A percentile compares a stretch with the other conserved stretches of the same genome.
Conservation (phyloP, 2,797 vertebrate species). For the Coilia nasus region DNA sequence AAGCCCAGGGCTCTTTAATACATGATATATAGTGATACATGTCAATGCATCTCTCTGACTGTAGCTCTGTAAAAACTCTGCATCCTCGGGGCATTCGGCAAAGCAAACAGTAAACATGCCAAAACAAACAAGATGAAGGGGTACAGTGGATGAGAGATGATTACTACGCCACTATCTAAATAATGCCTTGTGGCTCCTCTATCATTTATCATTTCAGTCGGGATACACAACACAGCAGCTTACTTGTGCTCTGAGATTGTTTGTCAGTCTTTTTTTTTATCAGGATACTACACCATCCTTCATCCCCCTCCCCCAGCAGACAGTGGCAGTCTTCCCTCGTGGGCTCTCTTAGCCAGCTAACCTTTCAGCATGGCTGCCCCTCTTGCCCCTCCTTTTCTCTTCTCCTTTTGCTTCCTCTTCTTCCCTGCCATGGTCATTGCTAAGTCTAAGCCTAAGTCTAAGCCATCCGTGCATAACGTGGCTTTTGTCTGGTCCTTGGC, state of each 20-base stretch:
- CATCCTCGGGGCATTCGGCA: too few relatives aligned
- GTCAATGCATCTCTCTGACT: too few relatives aligned
- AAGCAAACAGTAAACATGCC: neutral
- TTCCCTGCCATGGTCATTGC: too few relatives aligned
- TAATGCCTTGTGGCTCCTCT: neutral
- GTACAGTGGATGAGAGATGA: neutral
- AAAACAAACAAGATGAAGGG: neutral
- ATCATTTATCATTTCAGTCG: neutral
- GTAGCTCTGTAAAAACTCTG: too few relatives aligned
- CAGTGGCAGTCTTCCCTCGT: neutral
- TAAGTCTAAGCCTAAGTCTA: neutral
- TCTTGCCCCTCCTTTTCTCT: neutral
- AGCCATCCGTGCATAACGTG: neutral
- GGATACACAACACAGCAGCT: neutral
- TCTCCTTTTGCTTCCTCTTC: neutral
- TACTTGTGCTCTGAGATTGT: neutral
- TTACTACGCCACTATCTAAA: neutral
- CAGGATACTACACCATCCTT: neutral
- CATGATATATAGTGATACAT: too few relatives aligned
- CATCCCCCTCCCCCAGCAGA: neutral
- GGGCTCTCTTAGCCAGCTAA: neutral
- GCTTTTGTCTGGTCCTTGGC: constrained; percentile 4
- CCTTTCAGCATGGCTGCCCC: neutral
- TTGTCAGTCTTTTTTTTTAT: neutral
- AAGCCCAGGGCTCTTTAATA: too few relatives aligned